Evolutionary conservation across 2,888 invertebrate genomes (phyloP).

Genomic region (Hirtodrosophila duncani): DNA sequence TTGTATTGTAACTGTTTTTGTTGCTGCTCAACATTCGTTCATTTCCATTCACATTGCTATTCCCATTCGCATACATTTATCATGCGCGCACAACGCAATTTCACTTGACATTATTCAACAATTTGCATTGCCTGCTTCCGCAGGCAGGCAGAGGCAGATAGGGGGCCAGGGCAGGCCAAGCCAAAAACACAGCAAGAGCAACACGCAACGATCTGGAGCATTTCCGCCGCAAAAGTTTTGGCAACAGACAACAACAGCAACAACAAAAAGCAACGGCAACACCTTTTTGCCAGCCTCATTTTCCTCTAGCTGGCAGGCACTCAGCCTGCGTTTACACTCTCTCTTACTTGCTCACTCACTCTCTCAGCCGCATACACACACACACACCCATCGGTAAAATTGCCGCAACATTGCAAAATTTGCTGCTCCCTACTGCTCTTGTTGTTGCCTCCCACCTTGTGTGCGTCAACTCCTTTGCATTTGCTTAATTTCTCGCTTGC

Average conservation of each 20-base stretch:
- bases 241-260: conserved; percentile 30
- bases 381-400: conserved; percentile 6
- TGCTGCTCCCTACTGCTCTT: conserved; percentile 54
- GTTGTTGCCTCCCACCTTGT: neutral
- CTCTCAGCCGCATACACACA: neutral
- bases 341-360: conserved; percentile 6
- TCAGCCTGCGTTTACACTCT: neutral
- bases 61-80: conserved; percentile 37
- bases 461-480: conserved; percentile 28
- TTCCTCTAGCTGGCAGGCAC: conserved; percentile 4
- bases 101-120: conserved; percentile 64
- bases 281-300: conserved; percentile 51
- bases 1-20: neutral
- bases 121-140: conserved; percentile 63
- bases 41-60: conserved; percentile 34
- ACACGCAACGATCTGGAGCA: conserved; percentile 21
- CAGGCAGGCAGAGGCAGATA: conserved; percentile 10
- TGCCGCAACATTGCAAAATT: conserved; percentile 37
- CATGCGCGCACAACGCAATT: conserved; percentile 48
- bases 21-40: too few species aligned
- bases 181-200: conserved; percentile 12
- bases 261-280: conserved; percentile 30
- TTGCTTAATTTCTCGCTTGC: conserved; percentile 59
- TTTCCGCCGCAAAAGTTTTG: conserved; percentile 54
- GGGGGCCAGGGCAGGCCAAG: conserved; percentile 2